Conservation (phyloP, 1,140 invertebrate genomes). For the Vollenhovia emeryi region DNA sequence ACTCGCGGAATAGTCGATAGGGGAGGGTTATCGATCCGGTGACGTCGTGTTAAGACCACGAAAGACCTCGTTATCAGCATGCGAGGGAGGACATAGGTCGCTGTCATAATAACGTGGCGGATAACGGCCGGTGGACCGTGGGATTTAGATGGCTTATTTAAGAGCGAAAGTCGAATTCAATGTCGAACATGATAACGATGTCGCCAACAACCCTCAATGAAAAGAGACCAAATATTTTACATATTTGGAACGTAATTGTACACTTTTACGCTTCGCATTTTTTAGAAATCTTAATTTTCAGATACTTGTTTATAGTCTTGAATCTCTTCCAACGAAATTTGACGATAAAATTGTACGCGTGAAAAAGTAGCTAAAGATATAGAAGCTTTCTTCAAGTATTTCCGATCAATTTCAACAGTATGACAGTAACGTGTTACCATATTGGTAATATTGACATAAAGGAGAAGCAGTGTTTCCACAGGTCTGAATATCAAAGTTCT, state of each 20-base stretch:
- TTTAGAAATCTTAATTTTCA: not conserved
- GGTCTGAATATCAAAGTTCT: not conserved
- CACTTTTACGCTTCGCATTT: not conserved
- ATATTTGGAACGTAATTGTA: not conserved
- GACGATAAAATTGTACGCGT: too few species aligned
- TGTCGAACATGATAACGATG: not conserved
- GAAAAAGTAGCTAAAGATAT: not conserved
- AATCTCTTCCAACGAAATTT: not conserved
- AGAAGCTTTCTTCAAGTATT: not conserved
- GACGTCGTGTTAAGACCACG: slow-evolving; percentile 48
- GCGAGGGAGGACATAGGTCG: slow-evolving; percentile 11
- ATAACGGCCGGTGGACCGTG: not conserved
- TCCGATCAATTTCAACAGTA: not conserved
- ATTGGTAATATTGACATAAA: not conserved
- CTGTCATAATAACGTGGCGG: slow-evolving; percentile 24
- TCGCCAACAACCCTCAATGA: not conserved
- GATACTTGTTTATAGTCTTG: not conserved
- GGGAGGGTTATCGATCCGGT: slow-evolving; percentile 49
- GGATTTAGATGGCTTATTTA: not conserved
- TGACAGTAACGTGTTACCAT: not conserved
- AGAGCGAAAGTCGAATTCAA: not conserved
- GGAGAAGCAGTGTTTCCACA: not conserved
- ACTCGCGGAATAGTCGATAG: slow-evolving; percentile 24
- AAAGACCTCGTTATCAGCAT: slow-evolving; percentile 60
- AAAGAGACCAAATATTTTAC: not conserved